Evolutionary conservation across 2,113 vertebrate species (phyloP).

Genomic region (Progne subis): DNA sequence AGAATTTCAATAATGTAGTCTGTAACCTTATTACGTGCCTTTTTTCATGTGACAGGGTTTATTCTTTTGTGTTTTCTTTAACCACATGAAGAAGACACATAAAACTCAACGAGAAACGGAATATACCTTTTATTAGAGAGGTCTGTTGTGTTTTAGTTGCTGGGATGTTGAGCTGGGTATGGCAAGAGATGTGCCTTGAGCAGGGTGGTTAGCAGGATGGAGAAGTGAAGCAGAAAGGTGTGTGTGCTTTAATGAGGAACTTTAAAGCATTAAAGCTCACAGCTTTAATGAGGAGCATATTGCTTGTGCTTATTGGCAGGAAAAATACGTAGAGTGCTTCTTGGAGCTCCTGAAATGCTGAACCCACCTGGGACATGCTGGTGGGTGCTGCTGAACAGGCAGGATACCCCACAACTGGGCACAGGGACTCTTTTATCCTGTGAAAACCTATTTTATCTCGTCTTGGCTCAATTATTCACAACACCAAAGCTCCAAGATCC

Average conservation of each 20-base stretch:
- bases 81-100: constrained; percentile 6
- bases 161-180: background rate
- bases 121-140: constrained; percentile 9
- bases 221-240: background rate
- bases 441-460: accelerated
- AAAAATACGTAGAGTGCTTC: background rate
- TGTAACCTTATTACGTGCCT: background rate
- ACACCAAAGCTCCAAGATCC: background rate
- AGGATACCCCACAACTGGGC: background rate
- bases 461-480: background rate
- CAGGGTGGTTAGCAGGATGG: background rate
- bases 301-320: background rate
- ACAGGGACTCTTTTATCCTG: background rate
- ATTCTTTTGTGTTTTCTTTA: background rate
- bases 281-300: background rate
- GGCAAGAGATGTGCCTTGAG: background rate
- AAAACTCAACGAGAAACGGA: background rate
- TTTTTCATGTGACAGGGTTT: background rate
- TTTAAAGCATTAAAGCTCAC: too few relatives aligned
- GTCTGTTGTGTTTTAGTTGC: constrained; percentile 16
- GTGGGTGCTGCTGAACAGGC: background rate
- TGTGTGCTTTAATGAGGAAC: background rate
- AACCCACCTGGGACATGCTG: background rate
- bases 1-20: background rate
- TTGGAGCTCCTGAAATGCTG: background rate